Base-by-base conservation (phyloP, 2,113 vertebrate species). In the Uria aalge region DNA sequence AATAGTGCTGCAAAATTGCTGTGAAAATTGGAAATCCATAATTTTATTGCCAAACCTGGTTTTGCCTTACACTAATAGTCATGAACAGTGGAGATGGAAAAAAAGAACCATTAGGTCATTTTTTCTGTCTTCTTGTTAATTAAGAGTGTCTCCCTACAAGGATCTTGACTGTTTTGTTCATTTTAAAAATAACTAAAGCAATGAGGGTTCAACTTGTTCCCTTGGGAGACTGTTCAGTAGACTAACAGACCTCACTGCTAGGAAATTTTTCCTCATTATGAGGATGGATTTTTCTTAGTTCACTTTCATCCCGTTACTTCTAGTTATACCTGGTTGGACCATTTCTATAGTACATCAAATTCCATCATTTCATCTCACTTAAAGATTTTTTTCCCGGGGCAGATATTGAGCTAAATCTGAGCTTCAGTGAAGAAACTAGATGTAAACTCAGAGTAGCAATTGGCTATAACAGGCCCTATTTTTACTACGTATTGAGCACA, bases 181-280 rank as follows among this genome's bases (percentile, higher is more conserved):
- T 72, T 96, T 96, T 85, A 91, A 92, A 96, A 96, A 94, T 94
- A 97, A 85, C 94, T 83, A 85, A 96, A 96, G 74, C 78, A 85
- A 69, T 17, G 19, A 94, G 38, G 87, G 67, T 94, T 91, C 95
- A 81, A 88, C 63, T 78, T 0, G 0, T 91, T 95, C 93, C 84
- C 67, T 83, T 95, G 93, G 87, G 96, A 96, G n/a, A 76, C 48
- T 2, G 2, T 93, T 96, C 84, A 89, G 81, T 47, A 88, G 62
- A 75, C 63, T 79, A 95, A 78, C 84, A 92, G 87, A 94, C 47
- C 59, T 94, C 91, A 90, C 66, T 67, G 89, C 71, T 87, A 76
- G 36, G 63, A 96, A 79, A 73, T 92, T 95, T 91, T 85, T 92
- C 71, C 81, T 96, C 86, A 89, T 95, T 96, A 94, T 96, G 81